Conservation (phyloP, 2,888 invertebrate species). For the Drosophila yooni region DNA sequence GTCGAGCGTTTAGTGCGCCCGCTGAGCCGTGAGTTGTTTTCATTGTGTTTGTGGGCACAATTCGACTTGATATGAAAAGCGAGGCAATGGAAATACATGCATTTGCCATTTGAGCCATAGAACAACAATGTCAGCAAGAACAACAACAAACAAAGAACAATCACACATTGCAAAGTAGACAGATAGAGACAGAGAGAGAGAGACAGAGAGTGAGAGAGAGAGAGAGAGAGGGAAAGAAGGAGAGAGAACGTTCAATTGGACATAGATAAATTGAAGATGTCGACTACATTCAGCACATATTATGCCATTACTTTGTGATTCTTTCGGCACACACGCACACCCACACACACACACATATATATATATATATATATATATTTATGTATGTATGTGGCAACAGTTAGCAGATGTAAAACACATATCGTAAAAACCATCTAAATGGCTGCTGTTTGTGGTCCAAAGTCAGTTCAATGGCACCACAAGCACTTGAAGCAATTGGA, state of each 20-base stretch:
- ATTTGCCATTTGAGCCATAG: constrained; percentile 44
- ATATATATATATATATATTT: not conserved
- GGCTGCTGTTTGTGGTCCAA: constrained; percentile 1
- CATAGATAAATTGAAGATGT: constrained; percentile 5
- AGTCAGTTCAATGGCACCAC: constrained; percentile 4
- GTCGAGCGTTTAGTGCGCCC: constrained; percentile 11
- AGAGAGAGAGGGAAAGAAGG: not conserved
- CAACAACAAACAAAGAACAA: not conserved
- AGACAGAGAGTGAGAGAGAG: no score
- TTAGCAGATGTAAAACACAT: not conserved
- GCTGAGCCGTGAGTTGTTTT: constrained; percentile 10
- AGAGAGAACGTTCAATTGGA: no score
- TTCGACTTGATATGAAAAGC: constrained; percentile 41
- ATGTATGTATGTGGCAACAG: not conserved
- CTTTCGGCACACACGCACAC: not conserved
- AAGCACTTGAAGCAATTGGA: not conserved
- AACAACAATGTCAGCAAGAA: not conserved
- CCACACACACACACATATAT: not conserved
- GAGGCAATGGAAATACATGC: constrained; percentile 49
- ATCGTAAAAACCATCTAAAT: constrained; percentile 10
- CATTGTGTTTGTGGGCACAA: constrained; percentile 37
- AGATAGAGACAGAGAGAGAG: not conserved
- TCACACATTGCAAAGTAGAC: not conserved
- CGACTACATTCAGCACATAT: not conserved
- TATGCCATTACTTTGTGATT: not conserved